Evolutionary conservation across 2,113 vertebrate genomes (phyloP), one percentile per base, ranked within the genome.

Genomic region (Sylvilagus bachmani): DNA sequence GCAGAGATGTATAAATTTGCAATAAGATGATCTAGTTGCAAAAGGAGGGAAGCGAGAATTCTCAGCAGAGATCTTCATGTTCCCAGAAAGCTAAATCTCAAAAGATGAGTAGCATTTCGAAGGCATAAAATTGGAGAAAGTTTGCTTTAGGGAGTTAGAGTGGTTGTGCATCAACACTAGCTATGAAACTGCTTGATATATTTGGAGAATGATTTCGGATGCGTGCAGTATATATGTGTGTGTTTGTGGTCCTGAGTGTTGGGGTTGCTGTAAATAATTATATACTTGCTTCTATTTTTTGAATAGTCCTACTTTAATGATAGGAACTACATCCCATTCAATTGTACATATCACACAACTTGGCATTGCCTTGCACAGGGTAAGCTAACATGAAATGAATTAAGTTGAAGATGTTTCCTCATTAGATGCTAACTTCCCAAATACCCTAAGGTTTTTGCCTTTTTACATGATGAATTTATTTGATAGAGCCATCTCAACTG

Each of bases 351-450:
- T 83, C 73, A 77, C 17, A 66, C 36, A 82, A 10, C 1, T 4
- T 78, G 49, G 44, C 16, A 38, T 22, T 44, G 27, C 61, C 90
- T 84, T 84, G n/a, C 58, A 64, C 13, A 82, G 44, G 66, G 75
- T 73, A 95, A 93, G 19, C 58, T 53, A 91, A 64, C 87, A 25
- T 73, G 77, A 86, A 92, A 82, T 62, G 31, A 95, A 71, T 89
- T 96, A 74, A 81, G 78, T 36, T 53, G 79, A 92, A 89, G 79
- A 86, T 80, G 29, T 0, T 77, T 91, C 93, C 75, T 89, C 61
- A 93, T 95, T 95, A 80, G 64, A 90, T 91, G 93, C 93, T 91
- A 94, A 94, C 89, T 95, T 93, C 44, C 53, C 71, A 71, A 89
- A 33, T 94, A 94, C 69, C 67, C 29, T 87, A 71, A 92, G 10